Conservation (phyloP, 2,113 vertebrate species). For the Takifugu flavidus region DNA sequence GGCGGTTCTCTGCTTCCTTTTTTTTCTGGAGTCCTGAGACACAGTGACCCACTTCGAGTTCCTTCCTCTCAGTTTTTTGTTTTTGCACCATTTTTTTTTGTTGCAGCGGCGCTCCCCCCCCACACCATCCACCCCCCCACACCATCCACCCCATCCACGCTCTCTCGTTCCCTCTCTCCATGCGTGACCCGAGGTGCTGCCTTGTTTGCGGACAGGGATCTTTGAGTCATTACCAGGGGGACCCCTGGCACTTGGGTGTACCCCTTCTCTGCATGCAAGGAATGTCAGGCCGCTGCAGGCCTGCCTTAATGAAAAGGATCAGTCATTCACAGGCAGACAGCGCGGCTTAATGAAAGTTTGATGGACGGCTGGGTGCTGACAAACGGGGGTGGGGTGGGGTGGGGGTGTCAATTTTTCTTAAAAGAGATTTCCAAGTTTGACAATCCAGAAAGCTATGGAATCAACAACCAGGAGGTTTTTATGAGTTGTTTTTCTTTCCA, state of each 20-base stretch:
- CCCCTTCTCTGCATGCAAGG: conserved; percentile 65
- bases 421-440: conserved; percentile 33
- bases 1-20: conserved; percentile 30
- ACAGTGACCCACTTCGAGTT: conserved; percentile 72
- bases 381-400: conserved; percentile 30
- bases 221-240: conserved; percentile 61
- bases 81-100: conserved; percentile 50
- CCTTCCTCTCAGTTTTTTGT: conserved; percentile 57
- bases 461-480: conserved; percentile 33
- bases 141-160: neutral
- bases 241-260: conserved; percentile 58
- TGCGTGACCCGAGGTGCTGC: conserved; percentile 30
- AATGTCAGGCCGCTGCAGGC: conserved; percentile 52
- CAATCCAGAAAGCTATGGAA: conserved; percentile 36
- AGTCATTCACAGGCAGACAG: conserved; percentile 50
- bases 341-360: conserved; percentile 47
- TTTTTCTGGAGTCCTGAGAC: conserved; percentile 57
- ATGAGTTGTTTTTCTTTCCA: conserved; percentile 1
- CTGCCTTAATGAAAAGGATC: conserved; percentile 41
- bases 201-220: conserved; percentile 54
- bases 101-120: neutral
- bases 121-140: conserved; percentile 4
- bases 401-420: no score
- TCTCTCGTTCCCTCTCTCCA: conserved; percentile 9
- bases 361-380: conserved; percentile 40